A percentile compares a stretch with the other conserved stretches of the same genome.
These are phyloP conservation scores for Astyanax mexicanus DNA, from an alignment of 2,797 vertebrate species.

Conservation along the genomic window DNA sequence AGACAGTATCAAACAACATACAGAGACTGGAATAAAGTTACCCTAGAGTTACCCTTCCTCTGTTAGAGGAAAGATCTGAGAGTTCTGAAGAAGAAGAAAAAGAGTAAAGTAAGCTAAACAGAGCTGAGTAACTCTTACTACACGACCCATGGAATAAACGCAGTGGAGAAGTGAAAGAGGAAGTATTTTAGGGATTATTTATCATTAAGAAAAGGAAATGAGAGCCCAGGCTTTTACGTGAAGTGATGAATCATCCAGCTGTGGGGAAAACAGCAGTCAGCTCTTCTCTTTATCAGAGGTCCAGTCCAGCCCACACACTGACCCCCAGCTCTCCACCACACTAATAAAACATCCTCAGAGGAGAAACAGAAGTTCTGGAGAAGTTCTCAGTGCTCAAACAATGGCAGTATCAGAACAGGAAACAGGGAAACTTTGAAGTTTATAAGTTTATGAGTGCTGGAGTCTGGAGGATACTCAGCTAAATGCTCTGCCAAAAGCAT, in stretches of 20 bases:
- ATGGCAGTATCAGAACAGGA: slow-evolving; percentile 39
- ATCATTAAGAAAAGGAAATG: slow-evolving; percentile 7
- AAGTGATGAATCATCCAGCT: slow-evolving; percentile 33
- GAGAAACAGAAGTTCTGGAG: slow-evolving; percentile 14
- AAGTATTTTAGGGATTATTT: slow-evolving; percentile 9
- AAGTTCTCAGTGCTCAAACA: slow-evolving; percentile 39
- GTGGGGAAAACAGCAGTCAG: slow-evolving; percentile 30
- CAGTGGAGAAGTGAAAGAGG: neutral
- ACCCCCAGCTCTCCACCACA: slow-evolving; percentile 36
- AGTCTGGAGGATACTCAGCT: neutral
- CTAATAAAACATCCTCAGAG: slow-evolving; percentile 50
- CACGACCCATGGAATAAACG: neutral
- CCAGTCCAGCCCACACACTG: slow-evolving; percentile 37
- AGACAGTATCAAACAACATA: too few relatives aligned
- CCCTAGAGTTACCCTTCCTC: too few relatives aligned
- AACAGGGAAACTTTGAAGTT: slow-evolving; percentile 50
- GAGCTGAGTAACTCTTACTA: neutral
- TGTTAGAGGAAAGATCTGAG: neutral
- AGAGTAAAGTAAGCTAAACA: neutral
- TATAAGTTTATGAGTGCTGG: slow-evolving; percentile 35
- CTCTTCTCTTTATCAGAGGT: slow-evolving; percentile 29
- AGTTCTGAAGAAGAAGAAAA: neutral
- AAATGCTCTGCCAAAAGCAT: neutral
- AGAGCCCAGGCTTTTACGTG: slow-evolving; percentile 1
- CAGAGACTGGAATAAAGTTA: too few relatives aligned